A percentile compares a stretch with the other conserved stretches of the same genome.
Conservation (phyloP, 2,888 invertebrate genomes). For the Pristionchus mayeri region DNA sequence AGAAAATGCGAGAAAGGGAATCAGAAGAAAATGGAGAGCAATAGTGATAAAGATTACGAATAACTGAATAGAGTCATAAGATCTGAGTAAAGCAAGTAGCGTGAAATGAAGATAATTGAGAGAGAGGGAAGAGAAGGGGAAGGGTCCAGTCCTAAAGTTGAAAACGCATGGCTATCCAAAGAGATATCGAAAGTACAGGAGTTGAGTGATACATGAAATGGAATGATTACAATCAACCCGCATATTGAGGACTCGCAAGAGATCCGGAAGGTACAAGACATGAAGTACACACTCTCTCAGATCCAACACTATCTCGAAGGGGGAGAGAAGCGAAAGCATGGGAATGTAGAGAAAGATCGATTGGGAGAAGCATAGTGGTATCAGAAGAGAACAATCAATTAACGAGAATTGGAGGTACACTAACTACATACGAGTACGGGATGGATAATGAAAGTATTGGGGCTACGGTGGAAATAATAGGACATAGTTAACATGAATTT, state of each 20-base stretch:
- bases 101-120: background rate
- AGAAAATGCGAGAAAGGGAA: conserved; percentile 37
- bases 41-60: conserved; percentile 24
- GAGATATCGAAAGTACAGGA: conserved; percentile 29
- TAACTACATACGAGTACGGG: conserved; percentile 35
- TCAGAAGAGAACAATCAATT: background rate
- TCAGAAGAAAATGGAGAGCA: background rate
- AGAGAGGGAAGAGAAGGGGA: conserved; percentile 8
- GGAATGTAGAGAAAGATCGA: background rate
- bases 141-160: background rate
- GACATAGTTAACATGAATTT: background rate
- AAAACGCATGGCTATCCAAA: background rate
- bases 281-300: background rate
- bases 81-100: conserved; percentile 42
- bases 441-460: conserved; percentile 6
- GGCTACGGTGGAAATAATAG: background rate
- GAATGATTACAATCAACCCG: conserved; percentile 37
- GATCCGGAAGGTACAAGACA: conserved; percentile 2
- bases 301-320: background rate
- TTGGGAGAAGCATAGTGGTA: background rate
- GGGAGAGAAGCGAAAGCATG: background rate
- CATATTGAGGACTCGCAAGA: background rate
- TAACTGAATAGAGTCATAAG: background rate
- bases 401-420: background rate
- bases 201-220: conserved; percentile 26